Percentiles rank a stretch among this genome's conserved stretches.
Conservation (phyloP, 37 sponge, comb jelly and placozoan species). For the Cliona cf. orientalis region DNA sequence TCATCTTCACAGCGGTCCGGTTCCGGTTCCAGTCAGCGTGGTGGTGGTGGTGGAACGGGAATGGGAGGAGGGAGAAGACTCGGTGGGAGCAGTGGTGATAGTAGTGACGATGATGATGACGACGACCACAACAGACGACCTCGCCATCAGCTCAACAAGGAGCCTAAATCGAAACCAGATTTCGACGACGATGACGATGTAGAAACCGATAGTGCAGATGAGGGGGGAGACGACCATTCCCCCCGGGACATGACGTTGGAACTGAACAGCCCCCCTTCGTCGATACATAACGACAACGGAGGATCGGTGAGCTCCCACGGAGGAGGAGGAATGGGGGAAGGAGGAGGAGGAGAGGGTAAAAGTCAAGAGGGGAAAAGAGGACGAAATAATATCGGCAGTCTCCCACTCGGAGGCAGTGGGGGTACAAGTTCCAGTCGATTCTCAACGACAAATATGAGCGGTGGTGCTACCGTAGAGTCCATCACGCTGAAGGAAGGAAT, state of each 20-base stretch:
- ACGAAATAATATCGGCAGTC: not conserved
- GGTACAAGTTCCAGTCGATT: conserved; percentile 3
- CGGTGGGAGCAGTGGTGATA: conserved; percentile 25
- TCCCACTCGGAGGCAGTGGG: not conserved
- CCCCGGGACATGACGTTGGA: not conserved
- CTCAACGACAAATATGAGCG: conserved; percentile 2
- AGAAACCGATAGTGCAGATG: conserved; percentile 66
- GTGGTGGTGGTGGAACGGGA: not conserved
- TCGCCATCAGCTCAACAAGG: not conserved
- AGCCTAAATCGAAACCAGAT: not conserved
- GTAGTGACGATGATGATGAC: conserved; percentile 32
- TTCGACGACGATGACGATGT: conserved; percentile 49
- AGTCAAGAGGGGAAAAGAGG: not conserved
- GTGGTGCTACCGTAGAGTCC: conserved; percentile 2
- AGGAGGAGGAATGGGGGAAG: too few species aligned
- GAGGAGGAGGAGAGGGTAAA: not conserved
- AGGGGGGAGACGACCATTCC: conserved; percentile 29
- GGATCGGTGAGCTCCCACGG: not conserved
- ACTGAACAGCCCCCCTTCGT: not conserved
- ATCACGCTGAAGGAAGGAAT: not conserved
- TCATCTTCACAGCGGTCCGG: conserved; percentile 14
- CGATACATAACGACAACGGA: not conserved
- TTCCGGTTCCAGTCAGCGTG: not conserved
- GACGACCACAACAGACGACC: conserved; percentile 22
- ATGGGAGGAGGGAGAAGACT: not conserved